A percentile compares a stretch with the other conserved stretches of the same genome.
Conservation (phyloP, 2,888 invertebrate species). For the Sphinx pinastri region DNA sequence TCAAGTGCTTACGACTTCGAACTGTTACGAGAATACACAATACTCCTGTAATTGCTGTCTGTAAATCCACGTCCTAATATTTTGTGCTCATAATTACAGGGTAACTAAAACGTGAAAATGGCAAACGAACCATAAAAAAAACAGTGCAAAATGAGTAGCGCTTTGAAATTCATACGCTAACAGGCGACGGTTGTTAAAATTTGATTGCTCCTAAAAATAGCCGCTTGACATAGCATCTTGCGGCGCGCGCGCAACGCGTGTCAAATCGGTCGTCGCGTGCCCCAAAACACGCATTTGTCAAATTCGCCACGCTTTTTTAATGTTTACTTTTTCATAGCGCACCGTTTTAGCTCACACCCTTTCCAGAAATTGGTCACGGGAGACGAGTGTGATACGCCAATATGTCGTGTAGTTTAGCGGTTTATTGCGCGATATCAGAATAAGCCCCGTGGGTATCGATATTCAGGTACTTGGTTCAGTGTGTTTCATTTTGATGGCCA, state of each 20-base stretch:
- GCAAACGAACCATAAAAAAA: not conserved
- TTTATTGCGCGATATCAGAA: conserved; percentile 59
- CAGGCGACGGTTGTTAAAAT: conserved; percentile 47
- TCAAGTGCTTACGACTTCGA: too few species aligned
- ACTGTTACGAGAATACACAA: not conserved
- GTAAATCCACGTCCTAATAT: not conserved
- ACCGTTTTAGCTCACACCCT: conserved; percentile 63
- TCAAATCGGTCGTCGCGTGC: conserved; percentile 72
- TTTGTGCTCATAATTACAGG: not conserved
- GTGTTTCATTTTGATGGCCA: not conserved
- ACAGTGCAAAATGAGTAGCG: not conserved
- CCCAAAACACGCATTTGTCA: conserved; percentile 81
- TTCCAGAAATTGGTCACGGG: conserved; percentile 74
- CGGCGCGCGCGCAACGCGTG: conserved; percentile 53
- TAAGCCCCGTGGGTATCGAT: conserved; percentile 53
- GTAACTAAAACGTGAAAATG: not conserved
- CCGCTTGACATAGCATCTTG: conserved; percentile 47
- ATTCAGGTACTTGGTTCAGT: conserved; percentile 17
- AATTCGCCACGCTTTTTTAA: conserved; percentile 77
- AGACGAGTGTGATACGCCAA: conserved; percentile 68
- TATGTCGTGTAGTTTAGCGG: conserved; percentile 75
- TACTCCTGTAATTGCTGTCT: not conserved
- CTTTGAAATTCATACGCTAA: conserved; percentile 32
- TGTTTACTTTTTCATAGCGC: conserved; percentile 70
- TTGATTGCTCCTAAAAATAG: conserved; percentile 56